Base-by-base conservation (phyloP, 2,797 vertebrate genomes). In the Kryptolebias ocellatus region DNA sequence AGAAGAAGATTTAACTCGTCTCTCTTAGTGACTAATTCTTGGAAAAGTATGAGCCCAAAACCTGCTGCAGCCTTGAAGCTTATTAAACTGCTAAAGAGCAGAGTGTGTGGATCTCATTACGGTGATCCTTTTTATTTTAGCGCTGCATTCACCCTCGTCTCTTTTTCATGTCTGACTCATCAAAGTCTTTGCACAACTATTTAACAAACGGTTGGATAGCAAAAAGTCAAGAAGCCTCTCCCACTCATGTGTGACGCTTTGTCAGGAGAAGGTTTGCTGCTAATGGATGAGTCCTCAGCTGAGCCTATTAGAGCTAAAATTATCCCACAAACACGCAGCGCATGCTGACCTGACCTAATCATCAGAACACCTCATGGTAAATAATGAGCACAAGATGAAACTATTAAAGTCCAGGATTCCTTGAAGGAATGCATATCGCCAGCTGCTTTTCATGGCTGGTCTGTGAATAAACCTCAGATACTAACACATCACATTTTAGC, bases 101-200 rank as follows among this genome's bases (percentile, higher is more conserved):
- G 18, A 39, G 15, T 60, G 56, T 16, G 18, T 20, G 16, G 34
- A 60, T 66, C 51, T 79, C 62, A 67, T 81, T 73, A 69, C 18
- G 20, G 60, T 14, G 51, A 59, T 50, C 39, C 51, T 55, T 20
- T 74, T 31, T 61, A 62, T 64, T 70, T 46, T 1, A 18, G 56
- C 46, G 29, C 11, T 0, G 16, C 6, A 0, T 53, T 74, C 59
- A 31, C 57, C 66, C 58, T 53, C 66, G n/a, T 57, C 50, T 64
- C 61, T 28, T 69, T 2, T n/a, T 69, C 60, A 57, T 1, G 11
- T 56, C 65, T 78, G 73, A 81, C 68, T 83, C 75, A 80, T 55
- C 76, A 17, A 44, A 60, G 55, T 55, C n/a, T 29, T 52, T 24
- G 3, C 50, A 49, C 37, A 53, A 27, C 18, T 7, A 11, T 45